Base-by-base conservation (phyloP, 2,113 vertebrate species). In the Chelonoidis abingdonii region DNA sequence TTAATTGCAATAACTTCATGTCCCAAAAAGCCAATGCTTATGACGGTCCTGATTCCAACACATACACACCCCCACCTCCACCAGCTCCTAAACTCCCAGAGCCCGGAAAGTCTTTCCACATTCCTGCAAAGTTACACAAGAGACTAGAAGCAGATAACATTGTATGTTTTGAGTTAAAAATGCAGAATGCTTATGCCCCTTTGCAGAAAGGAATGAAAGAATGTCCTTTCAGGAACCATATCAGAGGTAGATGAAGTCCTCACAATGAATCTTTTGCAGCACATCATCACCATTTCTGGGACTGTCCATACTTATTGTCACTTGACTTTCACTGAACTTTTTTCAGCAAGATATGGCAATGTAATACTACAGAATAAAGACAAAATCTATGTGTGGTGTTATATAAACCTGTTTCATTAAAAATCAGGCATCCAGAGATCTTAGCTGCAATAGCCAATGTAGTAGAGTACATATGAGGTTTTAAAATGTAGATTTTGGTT, bases 91-190 rank as follows among this genome's bases (percentile, higher is more conserved):
- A 98, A 96, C 96, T 97, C 97, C 97, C 80, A 47, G 94, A 97
- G 98, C 78, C 98, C 93, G 97, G 98, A 98, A 98, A 98, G 97
- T 96, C 97, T 98, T 97, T 97, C 96, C 96, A 94, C 98, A 99
- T 98, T 99, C 98, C 98, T 98, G 94, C 84, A 98, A 98, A 97
- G 97, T 98, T 98, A 98, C 98, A 98, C 98, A 98, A 98, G 98
- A 98, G 98, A 98, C 95, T 97, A 97, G 90, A 97, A 98, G 91
- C 82, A 98, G 98, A 99, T 99, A 99, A 98, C 98, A 99, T 98
- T 98, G 98, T 99, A 95, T 97, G 96, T 93, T 94, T 97, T 90
- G 78, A 98, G 96, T 97, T 96, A 98, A 97, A 98, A 97, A 98
- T 97, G 97, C 97, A 91, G 97, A 97, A 97, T 98, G 98, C 97